Conservation (phyloP, 2,113 vertebrate genomes). For the Heptranchias perlo region DNA sequence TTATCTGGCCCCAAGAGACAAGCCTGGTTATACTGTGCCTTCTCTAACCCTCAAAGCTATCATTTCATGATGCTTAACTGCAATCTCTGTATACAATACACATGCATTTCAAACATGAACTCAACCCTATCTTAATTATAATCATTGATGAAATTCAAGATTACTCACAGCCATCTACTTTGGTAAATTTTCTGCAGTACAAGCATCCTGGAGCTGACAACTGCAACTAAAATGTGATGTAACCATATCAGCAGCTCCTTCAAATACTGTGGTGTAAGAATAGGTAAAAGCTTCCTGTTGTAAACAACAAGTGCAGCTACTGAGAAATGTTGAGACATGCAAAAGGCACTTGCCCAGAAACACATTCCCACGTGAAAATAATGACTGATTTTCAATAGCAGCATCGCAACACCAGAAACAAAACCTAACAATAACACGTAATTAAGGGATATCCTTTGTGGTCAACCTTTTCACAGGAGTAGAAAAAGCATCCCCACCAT, state of each 20-base stretch:
- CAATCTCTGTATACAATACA: background rate
- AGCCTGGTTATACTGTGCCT: background rate
- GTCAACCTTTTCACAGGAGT: background rate
- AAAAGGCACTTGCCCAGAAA: background rate
- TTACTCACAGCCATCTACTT: background rate
- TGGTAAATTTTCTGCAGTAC: background rate
- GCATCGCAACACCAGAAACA: background rate
- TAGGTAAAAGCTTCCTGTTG: background rate
- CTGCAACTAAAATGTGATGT: background rate
- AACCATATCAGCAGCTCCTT: background rate
- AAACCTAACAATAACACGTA: background rate
- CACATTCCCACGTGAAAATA: too few relatives aligned
- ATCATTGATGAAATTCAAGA: background rate
- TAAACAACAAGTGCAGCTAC: background rate
- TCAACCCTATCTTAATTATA: background rate
- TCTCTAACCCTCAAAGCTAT: background rate
- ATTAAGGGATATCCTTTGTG: background rate
- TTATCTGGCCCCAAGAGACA: background rate
- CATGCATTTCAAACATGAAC: background rate
- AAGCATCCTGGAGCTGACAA: background rate
- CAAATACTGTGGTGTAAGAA: background rate
- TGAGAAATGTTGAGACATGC: background rate
- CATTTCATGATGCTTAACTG: background rate
- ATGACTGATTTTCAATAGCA: background rate
- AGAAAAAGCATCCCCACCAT: background rate